A percentile compares a stretch with the other conserved stretches of the same genome.
phyloP scores from a whole-genome alignment of 2,797 vertebrate genomes.

The Coranthus polyacanthus region DNA sequence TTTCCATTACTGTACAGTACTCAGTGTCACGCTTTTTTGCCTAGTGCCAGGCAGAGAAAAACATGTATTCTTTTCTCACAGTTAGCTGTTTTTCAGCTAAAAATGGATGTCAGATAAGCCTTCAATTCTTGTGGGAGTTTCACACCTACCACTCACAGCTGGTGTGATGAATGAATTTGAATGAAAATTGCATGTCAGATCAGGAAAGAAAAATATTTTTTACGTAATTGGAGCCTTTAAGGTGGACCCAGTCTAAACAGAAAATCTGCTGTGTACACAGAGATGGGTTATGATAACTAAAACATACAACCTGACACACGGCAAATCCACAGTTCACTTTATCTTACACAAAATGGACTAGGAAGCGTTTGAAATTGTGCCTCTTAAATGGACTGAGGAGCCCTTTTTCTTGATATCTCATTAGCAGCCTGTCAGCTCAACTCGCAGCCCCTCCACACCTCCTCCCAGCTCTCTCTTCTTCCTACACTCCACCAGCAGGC shows the following conservation, averaged over 20 bases:
- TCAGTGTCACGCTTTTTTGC: no score
- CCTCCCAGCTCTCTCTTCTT: conserved; percentile 43
- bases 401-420: conserved; percentile 67
- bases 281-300: background rate
- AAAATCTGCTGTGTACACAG: background rate
- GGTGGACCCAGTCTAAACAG: background rate
- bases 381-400: conserved; percentile 34
- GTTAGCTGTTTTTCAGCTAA: background rate
- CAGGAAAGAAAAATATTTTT: background rate
- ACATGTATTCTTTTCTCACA: background rate
- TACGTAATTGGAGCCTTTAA: background rate
- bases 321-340: conserved; percentile 22
- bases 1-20: background rate
- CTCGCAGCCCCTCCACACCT: conserved; percentile 41
- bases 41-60: no score
- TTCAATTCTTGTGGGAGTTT: background rate
- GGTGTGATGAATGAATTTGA: conserved; percentile 26
- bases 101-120: conserved; percentile 1
- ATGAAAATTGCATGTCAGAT: conserved; percentile 14
- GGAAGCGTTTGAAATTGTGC: conserved; percentile 16
- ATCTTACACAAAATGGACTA: conserved; percentile 20
- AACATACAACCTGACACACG: background rate
- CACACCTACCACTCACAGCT: background rate
- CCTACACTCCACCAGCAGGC: conserved; percentile 69
- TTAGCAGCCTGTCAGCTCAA: conserved; percentile 66